Percentiles rank a stretch among this genome's conserved stretches.
Conservation (phyloP, 1,140 invertebrate species). For the Neodiprion fabricii region DNA sequence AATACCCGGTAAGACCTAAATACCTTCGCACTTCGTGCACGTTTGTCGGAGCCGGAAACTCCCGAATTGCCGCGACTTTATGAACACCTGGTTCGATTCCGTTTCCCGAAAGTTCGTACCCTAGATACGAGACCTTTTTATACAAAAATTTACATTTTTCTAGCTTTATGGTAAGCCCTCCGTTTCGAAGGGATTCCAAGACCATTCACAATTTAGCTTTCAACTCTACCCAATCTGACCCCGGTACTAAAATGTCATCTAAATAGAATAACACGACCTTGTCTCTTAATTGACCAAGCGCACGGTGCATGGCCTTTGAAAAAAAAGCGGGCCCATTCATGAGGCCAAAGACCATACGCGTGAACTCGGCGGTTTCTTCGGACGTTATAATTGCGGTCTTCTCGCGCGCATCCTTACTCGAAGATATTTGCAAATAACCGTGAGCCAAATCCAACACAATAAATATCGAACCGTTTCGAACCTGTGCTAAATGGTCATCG, state of each 20-base stretch:
- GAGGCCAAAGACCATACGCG: conserved; percentile 43
- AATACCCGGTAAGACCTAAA: conserved; percentile 43
- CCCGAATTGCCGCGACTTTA: conserved; percentile 38
- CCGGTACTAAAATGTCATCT: conserved; percentile 39
- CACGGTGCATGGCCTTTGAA: conserved; percentile 42
- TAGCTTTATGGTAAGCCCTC: conserved; percentile 30
- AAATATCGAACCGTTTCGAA: conserved; percentile 47
- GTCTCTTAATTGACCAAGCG: conserved; percentile 25
- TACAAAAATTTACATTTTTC: conserved; percentile 31
- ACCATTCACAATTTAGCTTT: conserved; percentile 25
- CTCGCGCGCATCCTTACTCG: conserved; percentile 38
- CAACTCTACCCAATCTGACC: conserved; percentile 25
- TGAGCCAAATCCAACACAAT: conserved; percentile 56
- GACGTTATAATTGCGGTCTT: conserved; percentile 57
- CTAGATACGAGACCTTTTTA: conserved; percentile 19
- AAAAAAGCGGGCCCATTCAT: conserved; percentile 43
- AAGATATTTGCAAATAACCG: conserved; percentile 60
- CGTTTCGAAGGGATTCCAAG: conserved; percentile 24
- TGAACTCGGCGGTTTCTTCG: conserved; percentile 42
- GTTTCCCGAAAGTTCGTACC: conserved; percentile 22
- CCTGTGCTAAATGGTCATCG: conserved; percentile 55
- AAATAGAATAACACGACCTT: conserved; percentile 32
- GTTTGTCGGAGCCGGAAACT: conserved; percentile 40
- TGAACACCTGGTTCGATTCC: conserved; percentile 26
- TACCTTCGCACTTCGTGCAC: conserved; percentile 40